Evolutionary conservation across 2,888 invertebrate genomes (phyloP).

Genomic region (Amphimallon solstitiale): DNA sequence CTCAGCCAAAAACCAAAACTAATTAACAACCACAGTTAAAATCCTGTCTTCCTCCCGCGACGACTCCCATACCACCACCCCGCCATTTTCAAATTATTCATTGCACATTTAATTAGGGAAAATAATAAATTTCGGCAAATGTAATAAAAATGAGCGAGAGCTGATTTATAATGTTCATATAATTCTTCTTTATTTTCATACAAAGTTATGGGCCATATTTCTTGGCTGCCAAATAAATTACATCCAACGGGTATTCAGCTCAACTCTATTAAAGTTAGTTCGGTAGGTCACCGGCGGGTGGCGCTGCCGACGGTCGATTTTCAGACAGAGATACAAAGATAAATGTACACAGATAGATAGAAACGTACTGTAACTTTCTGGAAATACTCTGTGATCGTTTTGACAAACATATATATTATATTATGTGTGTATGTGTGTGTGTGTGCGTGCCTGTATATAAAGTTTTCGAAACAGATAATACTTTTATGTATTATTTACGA

Average conservation of each 20-base stretch:
- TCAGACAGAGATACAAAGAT: constrained; percentile 43
- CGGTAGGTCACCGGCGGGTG: constrained; percentile 59
- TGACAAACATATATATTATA: background rate
- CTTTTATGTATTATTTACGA: no score
- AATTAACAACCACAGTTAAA: constrained; percentile 36
- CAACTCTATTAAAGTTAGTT: constrained; percentile 64
- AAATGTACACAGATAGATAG: constrained; percentile 4
- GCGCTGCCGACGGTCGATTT: constrained; percentile 49
- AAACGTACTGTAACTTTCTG: constrained; percentile 14
- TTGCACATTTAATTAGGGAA: constrained; percentile 57
- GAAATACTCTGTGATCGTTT: constrained; percentile 10
- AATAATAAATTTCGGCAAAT: constrained; percentile 58
- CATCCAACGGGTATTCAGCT: constrained; percentile 62
- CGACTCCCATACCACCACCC: background rate
- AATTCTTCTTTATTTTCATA: constrained; percentile 66
- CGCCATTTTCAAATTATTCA: constrained; percentile 49
- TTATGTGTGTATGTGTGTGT: background rate
- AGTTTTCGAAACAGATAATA: no score
- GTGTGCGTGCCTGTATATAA: background rate
- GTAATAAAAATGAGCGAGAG: constrained; percentile 62
- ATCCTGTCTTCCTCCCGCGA: background rate
- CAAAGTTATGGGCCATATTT: constrained; percentile 65
- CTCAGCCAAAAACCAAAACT: constrained; percentile 24
- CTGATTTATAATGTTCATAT: constrained; percentile 65
- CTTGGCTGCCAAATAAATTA: constrained; percentile 65